Evolutionary conservation across 1,140 invertebrate genomes (phyloP).

Genomic region (Drosophila melanica): DNA sequence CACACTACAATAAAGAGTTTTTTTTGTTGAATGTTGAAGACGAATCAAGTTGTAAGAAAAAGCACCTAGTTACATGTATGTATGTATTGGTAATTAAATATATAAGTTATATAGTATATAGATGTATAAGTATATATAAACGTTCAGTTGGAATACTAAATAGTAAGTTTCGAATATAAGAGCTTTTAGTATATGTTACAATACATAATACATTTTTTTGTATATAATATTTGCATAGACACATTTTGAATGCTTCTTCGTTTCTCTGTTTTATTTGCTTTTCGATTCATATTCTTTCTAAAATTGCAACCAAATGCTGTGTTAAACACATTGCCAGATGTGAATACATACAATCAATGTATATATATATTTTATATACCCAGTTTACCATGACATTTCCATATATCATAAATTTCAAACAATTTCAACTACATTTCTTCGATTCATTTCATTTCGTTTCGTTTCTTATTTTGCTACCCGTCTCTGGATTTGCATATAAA

Average conservation of each 20-base stretch:
- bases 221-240: constrained; percentile 71
- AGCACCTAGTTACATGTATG: constrained; percentile 49
- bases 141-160: constrained; percentile 51
- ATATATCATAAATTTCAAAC: constrained; percentile 16
- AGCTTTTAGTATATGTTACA: constrained; percentile 27
- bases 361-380: constrained; percentile 1
- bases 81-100: constrained; percentile 28
- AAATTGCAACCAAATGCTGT: constrained; percentile 24
- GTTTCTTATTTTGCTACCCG: constrained; percentile 15
- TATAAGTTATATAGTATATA: constrained; percentile 34
- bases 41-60: constrained; percentile 37
- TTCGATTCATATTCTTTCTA: constrained; percentile 27
- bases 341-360: constrained; percentile 15
- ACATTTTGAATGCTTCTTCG: constrained; percentile 79
- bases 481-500: constrained; percentile 57
- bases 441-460: background rate
- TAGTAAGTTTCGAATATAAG: constrained; percentile 37
- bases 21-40: constrained; percentile 1
- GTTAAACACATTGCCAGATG: constrained; percentile 30
- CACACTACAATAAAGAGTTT: constrained; percentile 17
- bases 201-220: constrained; percentile 34
- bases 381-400: constrained; percentile 12
- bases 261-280: constrained; percentile 54
- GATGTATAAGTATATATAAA: constrained; percentile 48
- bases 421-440: constrained; percentile 13